These are phyloP conservation scores for Molothrus ater DNA, from an alignment of 2,797 vertebrate species.

Conservation along the genomic window DNA sequence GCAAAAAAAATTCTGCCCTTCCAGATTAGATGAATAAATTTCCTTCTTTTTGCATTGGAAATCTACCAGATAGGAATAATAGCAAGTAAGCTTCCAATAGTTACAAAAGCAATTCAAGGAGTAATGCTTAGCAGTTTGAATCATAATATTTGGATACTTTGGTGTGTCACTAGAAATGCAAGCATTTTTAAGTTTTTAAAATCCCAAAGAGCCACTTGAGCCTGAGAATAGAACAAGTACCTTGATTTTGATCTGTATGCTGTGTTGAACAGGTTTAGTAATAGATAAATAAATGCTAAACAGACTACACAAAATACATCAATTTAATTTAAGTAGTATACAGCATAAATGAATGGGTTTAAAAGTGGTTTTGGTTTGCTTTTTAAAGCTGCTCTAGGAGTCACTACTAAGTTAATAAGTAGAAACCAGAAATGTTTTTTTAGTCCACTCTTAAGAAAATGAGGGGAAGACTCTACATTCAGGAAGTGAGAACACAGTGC, in stretches of 20 bases:
- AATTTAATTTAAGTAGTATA: background rate
- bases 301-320: too few relatives aligned
- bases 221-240: background rate
- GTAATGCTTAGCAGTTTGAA: background rate
- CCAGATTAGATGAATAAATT: background rate
- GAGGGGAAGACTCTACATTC: background rate
- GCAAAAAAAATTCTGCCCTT: background rate
- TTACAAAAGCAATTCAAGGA: background rate
- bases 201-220: background rate
- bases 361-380: background rate
- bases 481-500: fast-evolving
- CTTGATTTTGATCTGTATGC: background rate
- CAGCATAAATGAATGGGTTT: background rate
- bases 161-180: background rate
- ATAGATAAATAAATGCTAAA: background rate
- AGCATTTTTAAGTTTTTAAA: background rate
- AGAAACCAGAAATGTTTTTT: background rate
- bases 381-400: background rate
- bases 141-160: background rate
- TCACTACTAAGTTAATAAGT: background rate
- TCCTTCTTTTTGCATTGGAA: background rate
- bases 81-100: background rate
- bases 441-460: background rate
- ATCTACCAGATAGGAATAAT: background rate
- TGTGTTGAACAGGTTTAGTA: background rate